phyloP scores from a whole-genome alignment of 2,888 invertebrate genomes.

The Caradrina clavipalpis region DNA sequence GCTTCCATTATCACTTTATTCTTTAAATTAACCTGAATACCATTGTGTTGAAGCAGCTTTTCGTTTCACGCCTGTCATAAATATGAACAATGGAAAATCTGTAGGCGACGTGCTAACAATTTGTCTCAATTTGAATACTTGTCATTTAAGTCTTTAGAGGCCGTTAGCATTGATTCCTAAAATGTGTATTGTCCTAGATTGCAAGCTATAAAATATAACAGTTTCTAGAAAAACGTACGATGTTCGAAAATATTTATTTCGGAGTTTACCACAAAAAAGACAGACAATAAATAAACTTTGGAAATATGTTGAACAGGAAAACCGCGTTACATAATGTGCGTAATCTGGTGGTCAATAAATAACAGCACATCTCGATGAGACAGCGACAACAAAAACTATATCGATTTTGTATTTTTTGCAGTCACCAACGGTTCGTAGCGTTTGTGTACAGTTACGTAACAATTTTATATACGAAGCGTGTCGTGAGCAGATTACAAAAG shows the following conservation, averaged over 20 bases:
- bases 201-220: slow-evolving; percentile 26
- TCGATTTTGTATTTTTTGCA: slow-evolving; percentile 63
- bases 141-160: slow-evolving; percentile 25
- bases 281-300: slow-evolving; percentile 54
- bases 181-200: slow-evolving; percentile 21
- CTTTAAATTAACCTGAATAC: slow-evolving; percentile 47
- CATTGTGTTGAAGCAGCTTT: slow-evolving; percentile 36
- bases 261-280: slow-evolving; percentile 39
- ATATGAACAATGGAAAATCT: slow-evolving; percentile 46
- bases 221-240: slow-evolving; percentile 34
- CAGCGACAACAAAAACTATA: slow-evolving; percentile 60
- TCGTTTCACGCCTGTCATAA: slow-evolving; percentile 36
- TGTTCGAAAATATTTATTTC: slow-evolving; percentile 20
- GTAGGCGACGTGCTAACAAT: slow-evolving; percentile 41
- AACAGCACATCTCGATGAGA: slow-evolving; percentile 59
- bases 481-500: slow-evolving; percentile 44
- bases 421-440: slow-evolving; percentile 46
- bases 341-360: slow-evolving; percentile 66
- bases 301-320: slow-evolving; percentile 61
- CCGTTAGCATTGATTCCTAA: slow-evolving; percentile 10
- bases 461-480: slow-evolving; percentile 36
- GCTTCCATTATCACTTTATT: slow-evolving; percentile 44
- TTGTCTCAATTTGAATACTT: slow-evolving; percentile 51
- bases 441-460: slow-evolving; percentile 58
- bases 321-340: slow-evolving; percentile 56